phyloP scores from a whole-genome alignment of 1,140 invertebrate genomes.

The Himalopsyche phryganea region DNA sequence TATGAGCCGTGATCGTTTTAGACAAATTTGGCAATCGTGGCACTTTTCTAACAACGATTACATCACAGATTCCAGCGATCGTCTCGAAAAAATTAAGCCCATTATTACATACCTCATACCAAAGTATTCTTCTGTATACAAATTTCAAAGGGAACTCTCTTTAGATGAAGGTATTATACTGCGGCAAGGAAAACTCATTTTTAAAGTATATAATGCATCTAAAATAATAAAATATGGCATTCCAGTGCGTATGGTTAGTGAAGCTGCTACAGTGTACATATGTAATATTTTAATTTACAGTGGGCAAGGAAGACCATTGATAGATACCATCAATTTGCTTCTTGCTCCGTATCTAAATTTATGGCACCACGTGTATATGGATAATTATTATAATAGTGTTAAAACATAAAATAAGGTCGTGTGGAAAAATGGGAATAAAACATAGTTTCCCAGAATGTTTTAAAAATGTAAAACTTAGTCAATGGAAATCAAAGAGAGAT shows the following conservation, averaged over 20 bases:
- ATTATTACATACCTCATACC: background rate
- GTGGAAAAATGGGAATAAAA: slow-evolving; percentile 44
- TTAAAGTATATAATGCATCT: slow-evolving; percentile 36
- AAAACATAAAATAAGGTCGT: slow-evolving; percentile 43
- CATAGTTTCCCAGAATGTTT: slow-evolving; percentile 39
- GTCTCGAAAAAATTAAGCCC: background rate
- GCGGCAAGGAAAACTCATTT: slow-evolving; percentile 34
- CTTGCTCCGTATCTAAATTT: slow-evolving; percentile 8
- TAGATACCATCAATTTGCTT: slow-evolving; percentile 25
- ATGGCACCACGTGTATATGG: slow-evolving; percentile 27
- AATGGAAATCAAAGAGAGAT: slow-evolving; percentile 45
- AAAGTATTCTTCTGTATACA: slow-evolving; percentile 10
- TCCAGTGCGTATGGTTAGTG: slow-evolving; percentile 39
- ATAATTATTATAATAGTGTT: slow-evolving; percentile 46
- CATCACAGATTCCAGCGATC: background rate
- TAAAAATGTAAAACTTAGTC: slow-evolving; percentile 40
- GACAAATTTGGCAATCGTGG: slow-evolving; percentile 29
- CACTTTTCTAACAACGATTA: slow-evolving; percentile 36
- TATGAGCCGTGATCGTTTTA: slow-evolving; percentile 38
- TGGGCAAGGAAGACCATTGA: slow-evolving; percentile 14
- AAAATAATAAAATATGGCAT: slow-evolving; percentile 39
- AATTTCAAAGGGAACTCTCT: slow-evolving; percentile 18
- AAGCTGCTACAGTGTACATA: slow-evolving; percentile 34
- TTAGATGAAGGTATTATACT: slow-evolving; percentile 40
- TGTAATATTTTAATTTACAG: slow-evolving; percentile 23